phyloP scores from a whole-genome alignment of 1,140 invertebrate genomes.

The Leguminivora glycinivorella region DNA sequence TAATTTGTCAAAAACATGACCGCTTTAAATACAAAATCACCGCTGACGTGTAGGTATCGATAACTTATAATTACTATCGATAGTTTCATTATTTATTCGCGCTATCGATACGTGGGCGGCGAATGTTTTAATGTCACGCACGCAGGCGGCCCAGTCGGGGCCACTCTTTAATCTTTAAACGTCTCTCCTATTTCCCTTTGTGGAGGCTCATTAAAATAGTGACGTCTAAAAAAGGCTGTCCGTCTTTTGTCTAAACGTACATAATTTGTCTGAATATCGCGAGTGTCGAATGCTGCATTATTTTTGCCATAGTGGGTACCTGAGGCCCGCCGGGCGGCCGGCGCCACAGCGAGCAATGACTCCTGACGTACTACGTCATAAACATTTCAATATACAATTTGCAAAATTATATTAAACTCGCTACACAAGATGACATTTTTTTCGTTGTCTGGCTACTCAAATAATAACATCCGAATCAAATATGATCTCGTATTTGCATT shows the following conservation, averaged over 20 bases:
- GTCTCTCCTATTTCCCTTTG: background rate
- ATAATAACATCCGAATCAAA: background rate
- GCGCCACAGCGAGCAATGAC: slow-evolving; percentile 51
- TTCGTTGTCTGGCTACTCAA: background rate
- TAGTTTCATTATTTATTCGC: background rate
- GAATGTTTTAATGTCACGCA: slow-evolving; percentile 11
- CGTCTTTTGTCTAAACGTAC: slow-evolving; percentile 31
- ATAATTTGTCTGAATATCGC: slow-evolving; percentile 48
- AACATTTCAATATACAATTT: slow-evolving; percentile 28
- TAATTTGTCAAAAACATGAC: background rate
- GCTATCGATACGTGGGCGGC: slow-evolving; percentile 11
- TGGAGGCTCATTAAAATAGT: slow-evolving; percentile 26
- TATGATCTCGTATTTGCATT: slow-evolving; percentile 13
- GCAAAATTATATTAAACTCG: background rate
- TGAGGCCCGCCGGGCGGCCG: slow-evolving; percentile 50
- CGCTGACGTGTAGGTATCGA: background rate
- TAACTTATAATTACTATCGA: background rate
- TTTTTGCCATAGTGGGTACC: slow-evolving; percentile 57
- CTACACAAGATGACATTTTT: slow-evolving; percentile 2
- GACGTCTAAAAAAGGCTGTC: background rate
- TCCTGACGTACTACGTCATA: slow-evolving; percentile 37
- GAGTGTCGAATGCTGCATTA: slow-evolving; percentile 53
- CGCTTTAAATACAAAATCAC: background rate
- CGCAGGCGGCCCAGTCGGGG: background rate
- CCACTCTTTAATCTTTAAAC: slow-evolving; percentile 8